phyloP scores from a whole-genome alignment of 1,140 invertebrate species.

The Tetraneura akinire region DNA sequence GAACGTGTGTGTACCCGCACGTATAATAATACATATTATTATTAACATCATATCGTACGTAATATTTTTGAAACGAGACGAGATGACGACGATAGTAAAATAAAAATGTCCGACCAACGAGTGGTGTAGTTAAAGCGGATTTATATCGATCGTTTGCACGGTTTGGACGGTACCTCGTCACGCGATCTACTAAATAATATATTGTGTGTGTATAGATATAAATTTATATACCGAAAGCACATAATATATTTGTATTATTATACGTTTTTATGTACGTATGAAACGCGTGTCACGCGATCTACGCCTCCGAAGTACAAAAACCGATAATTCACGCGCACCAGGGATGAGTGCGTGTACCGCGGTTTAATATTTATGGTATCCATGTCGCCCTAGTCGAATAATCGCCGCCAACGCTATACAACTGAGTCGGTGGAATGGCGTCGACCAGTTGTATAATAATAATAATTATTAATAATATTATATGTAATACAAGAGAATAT shows the following conservation, averaged over 20 bases:
- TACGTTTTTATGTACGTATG: neutral
- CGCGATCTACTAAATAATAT: too few relatives aligned
- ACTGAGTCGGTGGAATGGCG: too few relatives aligned
- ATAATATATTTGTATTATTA: too few relatives aligned
- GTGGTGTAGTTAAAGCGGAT: conserved; percentile 4
- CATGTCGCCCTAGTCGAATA: too few relatives aligned
- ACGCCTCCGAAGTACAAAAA: neutral
- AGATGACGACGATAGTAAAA: neutral
- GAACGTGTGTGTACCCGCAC: conserved; percentile 22
- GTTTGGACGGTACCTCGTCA: conserved; percentile 31
- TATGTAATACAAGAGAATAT: too few relatives aligned
- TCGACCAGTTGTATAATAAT: too few relatives aligned
- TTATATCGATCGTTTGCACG: conserved; percentile 42
- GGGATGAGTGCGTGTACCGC: neutral
- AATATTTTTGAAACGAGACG: neutral
- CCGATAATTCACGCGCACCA: conserved; percentile 13
- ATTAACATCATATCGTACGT: too few relatives aligned
- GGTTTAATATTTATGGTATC: neutral
- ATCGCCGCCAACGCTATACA: too few relatives aligned
- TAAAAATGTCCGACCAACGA: neutral
- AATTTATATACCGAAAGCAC: neutral
- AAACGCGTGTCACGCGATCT: conserved; percentile 32
- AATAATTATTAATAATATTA: too few relatives aligned
- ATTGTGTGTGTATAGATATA: too few relatives aligned
- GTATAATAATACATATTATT: neutral